These are phyloP conservation scores for Lasius fuliginosus DNA, from an alignment of 2,888 invertebrate genomes.

Conservation along the genomic window DNA sequence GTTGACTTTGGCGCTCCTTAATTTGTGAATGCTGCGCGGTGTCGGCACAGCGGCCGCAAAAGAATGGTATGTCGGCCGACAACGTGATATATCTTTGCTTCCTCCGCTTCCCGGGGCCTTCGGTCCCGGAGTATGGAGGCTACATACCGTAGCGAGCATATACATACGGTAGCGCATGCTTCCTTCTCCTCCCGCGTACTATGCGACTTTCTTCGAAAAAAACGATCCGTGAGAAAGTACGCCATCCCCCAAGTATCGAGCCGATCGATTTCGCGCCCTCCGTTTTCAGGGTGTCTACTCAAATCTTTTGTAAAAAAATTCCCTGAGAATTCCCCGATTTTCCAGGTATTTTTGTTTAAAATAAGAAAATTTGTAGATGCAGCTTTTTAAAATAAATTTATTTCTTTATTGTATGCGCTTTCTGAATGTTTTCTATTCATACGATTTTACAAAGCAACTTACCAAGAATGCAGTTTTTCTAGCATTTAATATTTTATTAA, in stretches of 20 bases:
- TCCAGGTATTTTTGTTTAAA: no score
- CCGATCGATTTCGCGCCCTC: background rate
- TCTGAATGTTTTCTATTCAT: no score
- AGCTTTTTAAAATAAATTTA: no score
- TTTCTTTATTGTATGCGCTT: no score
- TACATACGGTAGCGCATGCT: slow-evolving; percentile 71
- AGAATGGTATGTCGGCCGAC: slow-evolving; percentile 84
- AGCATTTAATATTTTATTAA: no score
- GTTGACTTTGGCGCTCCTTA: slow-evolving; percentile 84
- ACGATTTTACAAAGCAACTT: no score
- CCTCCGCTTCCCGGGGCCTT: slow-evolving; percentile 62
- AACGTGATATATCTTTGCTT: slow-evolving; percentile 83
- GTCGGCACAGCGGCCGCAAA: slow-evolving; percentile 79
- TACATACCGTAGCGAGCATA: slow-evolving; percentile 21
- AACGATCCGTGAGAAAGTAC: slow-evolving; percentile 65
- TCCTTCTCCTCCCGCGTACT: slow-evolving; percentile 24
- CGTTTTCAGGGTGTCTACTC: no score
- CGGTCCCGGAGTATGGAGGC: slow-evolving; percentile 63
- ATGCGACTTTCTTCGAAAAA: slow-evolving; percentile 52
- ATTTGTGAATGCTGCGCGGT: slow-evolving; percentile 83
- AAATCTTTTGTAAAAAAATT: no score
- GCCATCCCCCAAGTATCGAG: background rate
- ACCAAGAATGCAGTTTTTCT: no score
- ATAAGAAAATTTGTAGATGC: no score
- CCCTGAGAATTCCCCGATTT: no score